These are phyloP conservation scores for Steinernema khuongi DNA, from an alignment of 1,140 invertebrate genomes.

Conservation along the genomic window DNA sequence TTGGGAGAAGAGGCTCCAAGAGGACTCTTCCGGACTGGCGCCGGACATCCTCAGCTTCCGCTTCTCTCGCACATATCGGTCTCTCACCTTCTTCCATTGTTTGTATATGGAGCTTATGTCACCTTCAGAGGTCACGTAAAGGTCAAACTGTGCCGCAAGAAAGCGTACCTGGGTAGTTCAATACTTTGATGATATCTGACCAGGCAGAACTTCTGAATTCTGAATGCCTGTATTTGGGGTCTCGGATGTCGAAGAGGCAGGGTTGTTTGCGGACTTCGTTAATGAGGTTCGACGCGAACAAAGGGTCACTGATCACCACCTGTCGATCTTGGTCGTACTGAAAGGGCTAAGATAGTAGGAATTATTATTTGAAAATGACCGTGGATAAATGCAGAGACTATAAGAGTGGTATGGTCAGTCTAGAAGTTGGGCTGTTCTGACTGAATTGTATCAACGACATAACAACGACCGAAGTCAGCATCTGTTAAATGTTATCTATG, in stretches of 20 bases:
- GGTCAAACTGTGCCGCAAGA: not conserved
- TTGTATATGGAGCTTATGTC: conserved; percentile 35
- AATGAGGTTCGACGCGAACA: conserved; percentile 23
- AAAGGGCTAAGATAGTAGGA: not conserved
- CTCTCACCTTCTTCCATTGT: conserved; percentile 39
- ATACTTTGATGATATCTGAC: conserved; percentile 27
- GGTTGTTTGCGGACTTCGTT: conserved; percentile 32
- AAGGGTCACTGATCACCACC: conserved; percentile 19
- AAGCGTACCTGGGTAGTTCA: conserved; percentile 27
- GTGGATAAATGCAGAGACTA: too few relatives aligned
- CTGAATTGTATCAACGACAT: too few relatives aligned
- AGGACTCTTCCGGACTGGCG: conserved; percentile 20
- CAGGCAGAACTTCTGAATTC: conserved; percentile 35
- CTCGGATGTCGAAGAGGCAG: conserved; percentile 36
- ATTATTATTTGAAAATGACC: not conserved
- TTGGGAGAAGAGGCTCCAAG: conserved; percentile 28
- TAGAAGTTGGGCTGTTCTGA: too few relatives aligned
- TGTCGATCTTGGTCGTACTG: conserved; percentile 18
- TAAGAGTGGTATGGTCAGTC: too few relatives aligned
- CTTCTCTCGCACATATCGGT: conserved; percentile 39
- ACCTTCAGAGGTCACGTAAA: conserved; percentile 19
- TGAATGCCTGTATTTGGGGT: conserved; percentile 35
- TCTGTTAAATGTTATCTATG: too few relatives aligned
- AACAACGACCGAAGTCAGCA: too few relatives aligned
- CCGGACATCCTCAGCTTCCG: conserved; percentile 6